Percentiles rank a stretch among this genome's conserved stretches.
Evolutionary conservation across 2,797 vertebrate species (phyloP).

Genomic region (Anas acuta): DNA sequence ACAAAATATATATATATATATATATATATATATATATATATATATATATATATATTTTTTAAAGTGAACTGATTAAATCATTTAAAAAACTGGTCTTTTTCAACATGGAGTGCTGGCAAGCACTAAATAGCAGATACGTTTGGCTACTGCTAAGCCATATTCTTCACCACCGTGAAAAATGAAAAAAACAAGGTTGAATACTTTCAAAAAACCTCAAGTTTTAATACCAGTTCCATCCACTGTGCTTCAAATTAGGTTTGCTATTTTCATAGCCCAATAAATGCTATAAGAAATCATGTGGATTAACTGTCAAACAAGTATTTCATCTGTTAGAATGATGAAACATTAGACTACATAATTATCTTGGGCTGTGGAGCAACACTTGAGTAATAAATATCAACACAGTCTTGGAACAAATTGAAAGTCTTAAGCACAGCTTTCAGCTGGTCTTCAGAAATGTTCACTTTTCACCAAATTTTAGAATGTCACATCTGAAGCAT

Average conservation of each 20-base stretch:
- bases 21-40: too few species aligned
- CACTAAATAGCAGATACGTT: neutral
- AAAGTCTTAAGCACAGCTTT: neutral
- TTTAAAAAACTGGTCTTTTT: neutral
- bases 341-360: neutral
- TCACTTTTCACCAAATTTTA: neutral
- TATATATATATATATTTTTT: too few species aligned
- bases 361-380: neutral
- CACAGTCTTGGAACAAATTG: neutral
- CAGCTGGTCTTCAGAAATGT: neutral
- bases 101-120: neutral
- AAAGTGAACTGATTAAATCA: neutral
- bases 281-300: neutral
- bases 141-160: neutral
- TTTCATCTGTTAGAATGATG: neutral
- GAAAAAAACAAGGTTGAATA: neutral
- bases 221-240: neutral
- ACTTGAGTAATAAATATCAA: neutral
- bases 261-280: neutral
- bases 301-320: constrained; percentile 18
- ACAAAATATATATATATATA: neutral
- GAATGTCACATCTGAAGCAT: neutral
- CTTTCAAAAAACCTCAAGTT: neutral
- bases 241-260: neutral
- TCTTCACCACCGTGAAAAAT: neutral